These are phyloP conservation scores for Scelioninae gen. 1 DNA, from an alignment of 2,888 invertebrate genomes.

Conservation along the genomic window DNA sequence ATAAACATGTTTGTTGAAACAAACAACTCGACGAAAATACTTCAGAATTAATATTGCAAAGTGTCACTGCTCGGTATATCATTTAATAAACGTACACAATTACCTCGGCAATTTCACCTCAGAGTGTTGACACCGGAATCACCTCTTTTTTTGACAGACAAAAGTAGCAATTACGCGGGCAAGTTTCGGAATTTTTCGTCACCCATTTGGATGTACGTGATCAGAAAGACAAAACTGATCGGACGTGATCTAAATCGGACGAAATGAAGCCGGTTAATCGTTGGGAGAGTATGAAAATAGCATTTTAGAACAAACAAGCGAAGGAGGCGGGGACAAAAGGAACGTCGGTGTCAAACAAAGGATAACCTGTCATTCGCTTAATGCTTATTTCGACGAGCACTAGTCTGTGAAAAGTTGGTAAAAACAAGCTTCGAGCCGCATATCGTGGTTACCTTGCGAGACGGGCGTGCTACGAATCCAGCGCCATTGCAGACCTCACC, in stretches of 20 bases:
- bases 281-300: neutral
- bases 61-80: neutral
- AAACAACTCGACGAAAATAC: too few species aligned
- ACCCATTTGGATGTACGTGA: neutral
- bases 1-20: too few species aligned
- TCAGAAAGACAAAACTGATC: neutral
- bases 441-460: slow-evolving; percentile 60
- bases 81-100: too few species aligned
- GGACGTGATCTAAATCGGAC: neutral
- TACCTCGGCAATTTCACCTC: neutral
- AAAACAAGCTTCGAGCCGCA: slow-evolving; percentile 57
- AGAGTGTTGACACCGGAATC: neutral
- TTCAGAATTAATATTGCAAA: too few species aligned
- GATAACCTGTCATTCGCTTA: slow-evolving; percentile 71
- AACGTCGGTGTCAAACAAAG: slow-evolving; percentile 49
- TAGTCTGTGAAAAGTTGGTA: slow-evolving; percentile 44
- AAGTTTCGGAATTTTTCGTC: neutral
- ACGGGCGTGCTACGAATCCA: neutral
- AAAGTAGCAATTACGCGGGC: neutral
- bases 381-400: slow-evolving; percentile 52
- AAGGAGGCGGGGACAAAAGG: neutral
- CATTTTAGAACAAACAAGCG: neutral
- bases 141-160: neutral
- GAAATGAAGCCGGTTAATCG: neutral
- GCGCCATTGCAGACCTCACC: slow-evolving; percentile 52